Evolutionary conservation across 2,888 invertebrate species (phyloP).

Genomic region (Polydesmus complanatus): DNA sequence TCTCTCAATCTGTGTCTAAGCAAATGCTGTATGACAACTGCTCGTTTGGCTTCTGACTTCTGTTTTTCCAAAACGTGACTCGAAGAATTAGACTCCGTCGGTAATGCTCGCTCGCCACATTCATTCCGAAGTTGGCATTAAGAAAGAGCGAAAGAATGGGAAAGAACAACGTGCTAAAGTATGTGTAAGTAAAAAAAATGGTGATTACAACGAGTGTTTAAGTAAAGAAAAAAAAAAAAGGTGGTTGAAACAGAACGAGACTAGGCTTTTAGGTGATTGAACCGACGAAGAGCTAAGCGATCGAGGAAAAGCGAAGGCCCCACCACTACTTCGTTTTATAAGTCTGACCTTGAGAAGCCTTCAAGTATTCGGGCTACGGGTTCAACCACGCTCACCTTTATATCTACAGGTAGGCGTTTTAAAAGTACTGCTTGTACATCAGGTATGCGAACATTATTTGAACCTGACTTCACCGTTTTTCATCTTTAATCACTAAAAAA

Average conservation of each 20-base stretch:
- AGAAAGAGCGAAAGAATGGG: neutral
- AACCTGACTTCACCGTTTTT: too few relatives aligned
- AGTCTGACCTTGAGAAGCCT: neutral
- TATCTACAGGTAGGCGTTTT: too few relatives aligned
- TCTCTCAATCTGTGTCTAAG: neutral
- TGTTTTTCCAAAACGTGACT: neutral
- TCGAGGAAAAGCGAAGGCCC: too few relatives aligned
- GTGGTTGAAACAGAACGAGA: neutral
- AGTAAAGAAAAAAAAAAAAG: too few relatives aligned
- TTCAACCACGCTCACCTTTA: too few relatives aligned
- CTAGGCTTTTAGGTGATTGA: neutral
- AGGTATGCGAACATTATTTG: too few relatives aligned
- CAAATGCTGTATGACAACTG: neutral
- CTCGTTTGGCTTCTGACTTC: neutral
- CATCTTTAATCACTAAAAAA: too few relatives aligned
- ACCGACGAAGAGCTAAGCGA: neutral
- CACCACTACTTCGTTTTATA: neutral
- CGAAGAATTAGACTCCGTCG: neutral
- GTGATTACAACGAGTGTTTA: neutral
- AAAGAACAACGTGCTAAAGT: neutral
- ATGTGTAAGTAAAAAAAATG: neutral
- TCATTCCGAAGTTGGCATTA: neutral
- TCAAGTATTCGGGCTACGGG: too few relatives aligned
- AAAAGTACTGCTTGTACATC: too few relatives aligned
- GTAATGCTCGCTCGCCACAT: neutral